Conservation (phyloP, 2,797 vertebrate species). For the Chloroceryle inda region DNA sequence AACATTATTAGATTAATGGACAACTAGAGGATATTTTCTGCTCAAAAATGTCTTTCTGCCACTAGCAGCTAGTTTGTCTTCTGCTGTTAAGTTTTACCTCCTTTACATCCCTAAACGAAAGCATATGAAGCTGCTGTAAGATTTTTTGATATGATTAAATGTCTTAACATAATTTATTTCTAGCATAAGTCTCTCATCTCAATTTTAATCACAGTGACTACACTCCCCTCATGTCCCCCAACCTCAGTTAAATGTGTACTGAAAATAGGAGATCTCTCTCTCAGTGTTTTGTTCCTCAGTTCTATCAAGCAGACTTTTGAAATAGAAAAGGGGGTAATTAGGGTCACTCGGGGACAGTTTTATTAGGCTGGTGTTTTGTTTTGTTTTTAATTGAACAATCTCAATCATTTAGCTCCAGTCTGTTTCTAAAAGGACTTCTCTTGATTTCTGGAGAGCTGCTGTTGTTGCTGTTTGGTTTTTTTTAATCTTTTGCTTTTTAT, state of each 20-base stretch:
- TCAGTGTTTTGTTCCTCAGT: not conserved
- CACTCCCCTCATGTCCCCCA: rapidly evolving
- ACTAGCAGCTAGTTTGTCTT: not conserved
- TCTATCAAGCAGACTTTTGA: not conserved
- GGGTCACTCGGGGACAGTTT: not conserved
- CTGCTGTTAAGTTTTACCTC: not conserved
- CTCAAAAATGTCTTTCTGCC: not conserved
- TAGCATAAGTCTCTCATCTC: not conserved
- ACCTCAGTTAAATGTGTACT: not conserved
- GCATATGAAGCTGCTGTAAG: not conserved
- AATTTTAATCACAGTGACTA: not conserved
- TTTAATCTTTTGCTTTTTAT: not conserved
- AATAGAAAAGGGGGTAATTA: not conserved
- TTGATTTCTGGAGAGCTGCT: not conserved
- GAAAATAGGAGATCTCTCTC: not conserved
- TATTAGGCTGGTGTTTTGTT: not conserved
- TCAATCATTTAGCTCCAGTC: not conserved
- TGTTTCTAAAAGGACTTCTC: not conserved
- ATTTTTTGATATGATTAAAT: not conserved
- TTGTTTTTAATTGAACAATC: not conserved
- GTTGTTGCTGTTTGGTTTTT: no score
- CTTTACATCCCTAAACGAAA: not conserved
- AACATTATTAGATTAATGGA: not conserved
- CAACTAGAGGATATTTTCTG: not conserved
- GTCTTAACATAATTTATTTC: not conserved